Percentiles rank a stretch among this genome's conserved stretches.
phyloP scores from a whole-genome alignment of 2,113 vertebrate genomes.

The Ornithorhynchus anatinus region DNA sequence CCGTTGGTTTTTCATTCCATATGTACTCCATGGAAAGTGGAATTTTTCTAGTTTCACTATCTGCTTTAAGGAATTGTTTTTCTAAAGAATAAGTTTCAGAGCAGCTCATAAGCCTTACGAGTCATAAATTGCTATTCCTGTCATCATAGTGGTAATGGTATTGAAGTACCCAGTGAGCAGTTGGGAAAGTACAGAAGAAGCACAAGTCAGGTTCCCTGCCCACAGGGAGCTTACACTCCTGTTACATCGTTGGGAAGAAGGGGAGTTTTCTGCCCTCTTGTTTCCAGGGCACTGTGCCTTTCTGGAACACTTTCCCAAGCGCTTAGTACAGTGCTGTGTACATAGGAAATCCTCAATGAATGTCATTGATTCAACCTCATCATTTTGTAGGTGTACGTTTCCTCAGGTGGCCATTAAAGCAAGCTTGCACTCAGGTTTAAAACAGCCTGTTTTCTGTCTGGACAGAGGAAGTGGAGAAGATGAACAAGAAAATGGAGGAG shows the following conservation, averaged over 20 bases:
- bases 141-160: neutral
- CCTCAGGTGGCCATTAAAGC: no score
- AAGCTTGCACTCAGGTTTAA: no score
- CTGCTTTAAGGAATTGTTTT: neutral
- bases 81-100: neutral
- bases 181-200: neutral
- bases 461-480: slow-evolving; percentile 95
- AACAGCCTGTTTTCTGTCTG: neutral
- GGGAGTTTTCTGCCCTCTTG: no score
- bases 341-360: neutral
- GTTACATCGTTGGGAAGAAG: neutral
- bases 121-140: neutral
- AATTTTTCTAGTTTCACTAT: neutral
- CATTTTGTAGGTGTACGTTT: neutral
- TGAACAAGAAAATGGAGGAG: slow-evolving; percentile 97
- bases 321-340: neutral
- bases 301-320: no score
- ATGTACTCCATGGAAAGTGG: neutral
- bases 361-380: rapidly evolving
- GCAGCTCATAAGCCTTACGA: neutral
- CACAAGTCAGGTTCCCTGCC: neutral
- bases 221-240: neutral
- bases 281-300: no score
- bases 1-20: neutral
- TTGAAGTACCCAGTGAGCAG: neutral